Conservation (phyloP, 2,113 vertebrate species). For the Montifringilla adamsi region DNA sequence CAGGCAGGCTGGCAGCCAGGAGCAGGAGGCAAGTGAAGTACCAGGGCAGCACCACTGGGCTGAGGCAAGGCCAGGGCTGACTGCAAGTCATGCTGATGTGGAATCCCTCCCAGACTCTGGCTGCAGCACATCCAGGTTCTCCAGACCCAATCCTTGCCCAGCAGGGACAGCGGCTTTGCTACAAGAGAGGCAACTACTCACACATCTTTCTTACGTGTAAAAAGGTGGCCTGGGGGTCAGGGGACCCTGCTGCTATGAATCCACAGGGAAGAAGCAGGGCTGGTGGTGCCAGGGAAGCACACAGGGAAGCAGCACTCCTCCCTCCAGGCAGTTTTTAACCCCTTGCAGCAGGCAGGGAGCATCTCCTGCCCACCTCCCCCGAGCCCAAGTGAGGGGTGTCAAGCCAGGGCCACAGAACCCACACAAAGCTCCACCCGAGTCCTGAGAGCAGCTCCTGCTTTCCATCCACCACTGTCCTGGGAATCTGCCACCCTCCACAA, state of each 20-base stretch:
- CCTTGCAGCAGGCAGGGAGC: neutral
- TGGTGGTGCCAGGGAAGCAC: neutral
- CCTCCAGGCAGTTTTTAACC: neutral
- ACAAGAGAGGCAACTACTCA: neutral
- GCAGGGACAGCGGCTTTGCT: accelerated
- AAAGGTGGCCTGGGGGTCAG: neutral
- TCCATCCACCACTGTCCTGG: accelerated
- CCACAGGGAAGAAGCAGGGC: neutral
- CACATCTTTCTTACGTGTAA: neutral
- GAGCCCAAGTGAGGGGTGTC: accelerated
- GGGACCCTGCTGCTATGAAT: neutral
- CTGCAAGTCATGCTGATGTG: slow-evolving; percentile 52
- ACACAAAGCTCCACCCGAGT: neutral
- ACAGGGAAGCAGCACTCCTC: neutral
- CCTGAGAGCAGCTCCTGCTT: neutral
- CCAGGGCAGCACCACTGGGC: neutral
- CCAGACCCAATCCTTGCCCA: neutral
- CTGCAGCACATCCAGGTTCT: neutral
- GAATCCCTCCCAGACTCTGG: neutral
- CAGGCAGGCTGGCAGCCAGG: neutral
- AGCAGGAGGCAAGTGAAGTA: neutral
- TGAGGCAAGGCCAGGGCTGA: neutral
- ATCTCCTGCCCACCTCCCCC: no score
- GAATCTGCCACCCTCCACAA: neutral
- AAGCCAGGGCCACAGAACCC: neutral